Evolutionary conservation across 2,888 invertebrate genomes (phyloP).

Genomic region (Craniophora ligustri): DNA sequence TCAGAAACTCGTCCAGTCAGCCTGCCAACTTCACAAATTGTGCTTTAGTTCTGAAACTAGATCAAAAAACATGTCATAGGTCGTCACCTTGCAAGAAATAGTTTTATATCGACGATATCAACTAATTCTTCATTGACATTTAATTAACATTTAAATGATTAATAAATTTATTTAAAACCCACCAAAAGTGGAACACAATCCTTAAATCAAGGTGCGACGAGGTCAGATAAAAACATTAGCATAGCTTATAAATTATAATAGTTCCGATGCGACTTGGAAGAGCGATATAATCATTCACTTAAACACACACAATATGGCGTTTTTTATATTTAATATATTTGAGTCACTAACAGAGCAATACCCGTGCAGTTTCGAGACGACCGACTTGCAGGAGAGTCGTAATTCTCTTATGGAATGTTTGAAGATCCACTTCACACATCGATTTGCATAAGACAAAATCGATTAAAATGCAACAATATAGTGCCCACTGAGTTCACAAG

Average conservation of each 20-base stretch:
- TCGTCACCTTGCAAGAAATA: conserved; percentile 69
- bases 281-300: conserved; percentile 63
- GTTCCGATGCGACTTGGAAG: conserved; percentile 61
- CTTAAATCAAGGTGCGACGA: conserved; percentile 79
- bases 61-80: conserved; percentile 73
- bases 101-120: conserved; percentile 72
- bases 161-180: conserved; percentile 81
- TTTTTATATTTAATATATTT: conserved; percentile 58
- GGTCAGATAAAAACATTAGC: conserved; percentile 77
- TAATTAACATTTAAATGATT: conserved; percentile 83
- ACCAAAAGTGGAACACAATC: conserved; percentile 82
- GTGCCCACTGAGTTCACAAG: conserved; percentile 66
- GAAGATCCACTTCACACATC: conserved; percentile 70
- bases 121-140: conserved; percentile 78
- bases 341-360: conserved; percentile 53
- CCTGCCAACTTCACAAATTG: conserved; percentile 74
- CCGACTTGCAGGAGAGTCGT: conserved; percentile 75
- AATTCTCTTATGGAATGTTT: conserved; percentile 76
- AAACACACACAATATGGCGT: conserved; percentile 57
- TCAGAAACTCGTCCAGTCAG: conserved; percentile 55
- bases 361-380: conserved; percentile 69
- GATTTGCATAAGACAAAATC: conserved; percentile 79
- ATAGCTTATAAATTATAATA: conserved; percentile 74
- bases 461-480: conserved; percentile 74
- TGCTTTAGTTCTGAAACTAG: conserved; percentile 81